Evolutionary conservation across 2,113 vertebrate genomes (phyloP).

Genomic region (Geococcyx californianus): DNA sequence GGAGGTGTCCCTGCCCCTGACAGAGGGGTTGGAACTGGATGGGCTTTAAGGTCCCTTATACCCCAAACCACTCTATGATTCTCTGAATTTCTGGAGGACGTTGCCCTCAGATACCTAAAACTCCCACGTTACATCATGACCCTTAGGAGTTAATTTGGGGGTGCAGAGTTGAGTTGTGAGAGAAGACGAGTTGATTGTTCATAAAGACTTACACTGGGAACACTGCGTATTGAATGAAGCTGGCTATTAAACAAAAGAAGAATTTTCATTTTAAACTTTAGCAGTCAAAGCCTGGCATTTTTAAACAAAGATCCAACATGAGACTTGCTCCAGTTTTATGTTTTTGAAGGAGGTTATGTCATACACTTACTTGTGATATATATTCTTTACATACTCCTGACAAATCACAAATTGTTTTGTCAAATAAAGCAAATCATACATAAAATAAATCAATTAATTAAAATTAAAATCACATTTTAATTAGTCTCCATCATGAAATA

Average conservation of each 20-base stretch:
- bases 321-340: not conserved
- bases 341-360: not conserved
- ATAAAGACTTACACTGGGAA: not conserved
- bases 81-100: not conserved
- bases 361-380: not conserved
- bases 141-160: not conserved
- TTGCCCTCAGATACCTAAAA: not conserved
- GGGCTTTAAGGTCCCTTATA: too few species aligned
- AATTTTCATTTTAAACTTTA: not conserved
- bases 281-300: not conserved
- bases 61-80: too few species aligned
- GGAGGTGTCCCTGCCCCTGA: too few species aligned
- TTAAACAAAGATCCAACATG: not conserved
- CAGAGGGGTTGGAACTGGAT: too few species aligned
- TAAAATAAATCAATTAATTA: fast-evolving
- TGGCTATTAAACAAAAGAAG: not conserved
- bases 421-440: not conserved
- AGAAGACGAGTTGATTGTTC: not conserved
- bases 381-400: not conserved
- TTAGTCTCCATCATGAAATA: not conserved
- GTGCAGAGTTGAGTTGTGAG: fast-evolving
- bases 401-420: not conserved
- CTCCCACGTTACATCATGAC: not conserved
- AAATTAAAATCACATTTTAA: not conserved
- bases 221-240: not conserved